Evolutionary conservation across 1,140 invertebrate species (phyloP).

Genomic region (Hylaeus anthracinus): DNA sequence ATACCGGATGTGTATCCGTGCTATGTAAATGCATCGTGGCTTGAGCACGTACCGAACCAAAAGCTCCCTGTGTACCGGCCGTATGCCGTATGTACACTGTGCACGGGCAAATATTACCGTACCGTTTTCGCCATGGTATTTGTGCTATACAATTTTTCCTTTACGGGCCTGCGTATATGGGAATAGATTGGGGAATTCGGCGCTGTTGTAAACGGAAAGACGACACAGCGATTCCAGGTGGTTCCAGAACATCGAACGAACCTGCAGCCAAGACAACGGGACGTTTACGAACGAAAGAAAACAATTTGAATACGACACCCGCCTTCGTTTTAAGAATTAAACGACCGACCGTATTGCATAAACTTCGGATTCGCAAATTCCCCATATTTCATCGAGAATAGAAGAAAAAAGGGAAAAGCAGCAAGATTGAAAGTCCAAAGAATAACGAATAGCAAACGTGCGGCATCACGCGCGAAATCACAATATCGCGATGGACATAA

Average conservation of each 20-base stretch:
- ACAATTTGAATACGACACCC: too few species aligned
- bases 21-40: slow-evolving; percentile 31
- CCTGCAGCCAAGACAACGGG: too few species aligned
- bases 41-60: slow-evolving; percentile 34
- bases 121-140: not conserved
- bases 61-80: slow-evolving; percentile 4
- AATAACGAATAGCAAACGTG: not conserved
- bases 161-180: not conserved
- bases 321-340: too few species aligned
- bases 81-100: slow-evolving; percentile 12
- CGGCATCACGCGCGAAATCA: not conserved
- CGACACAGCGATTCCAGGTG: not conserved
- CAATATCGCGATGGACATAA: not conserved
- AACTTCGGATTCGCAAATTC: too few species aligned
- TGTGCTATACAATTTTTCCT: slow-evolving; percentile 39
- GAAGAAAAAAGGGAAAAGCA: not conserved
- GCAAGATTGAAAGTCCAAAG: too few species aligned
- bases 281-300: too few species aligned
- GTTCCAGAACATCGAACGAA: too few species aligned
- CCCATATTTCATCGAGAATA: not conserved
- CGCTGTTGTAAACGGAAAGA: not conserved
- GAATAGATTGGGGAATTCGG: not conserved
- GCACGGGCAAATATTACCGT: slow-evolving; percentile 43
- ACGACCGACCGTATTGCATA: too few species aligned
- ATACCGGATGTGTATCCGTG: slow-evolving; percentile 52